Conservation (phyloP, 2,113 vertebrate species). For the Calcarius ornatus region DNA sequence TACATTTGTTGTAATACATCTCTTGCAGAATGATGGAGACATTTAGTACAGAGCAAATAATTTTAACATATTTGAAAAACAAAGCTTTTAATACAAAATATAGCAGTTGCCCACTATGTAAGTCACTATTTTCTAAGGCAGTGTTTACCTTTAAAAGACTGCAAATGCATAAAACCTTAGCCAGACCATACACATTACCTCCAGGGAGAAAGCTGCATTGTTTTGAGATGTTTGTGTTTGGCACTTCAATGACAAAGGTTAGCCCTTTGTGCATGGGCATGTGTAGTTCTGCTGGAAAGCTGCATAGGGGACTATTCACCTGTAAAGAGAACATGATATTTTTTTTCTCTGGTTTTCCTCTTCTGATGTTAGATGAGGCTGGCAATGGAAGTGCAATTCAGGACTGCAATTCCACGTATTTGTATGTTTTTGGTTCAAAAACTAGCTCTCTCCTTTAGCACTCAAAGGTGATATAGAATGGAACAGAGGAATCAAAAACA, state of each 20-base stretch:
- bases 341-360: neutral
- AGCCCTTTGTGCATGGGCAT: neutral
- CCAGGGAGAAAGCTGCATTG: neutral
- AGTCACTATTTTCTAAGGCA: neutral
- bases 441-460: neutral
- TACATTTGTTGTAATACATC: neutral
- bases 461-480: neutral
- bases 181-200: slow-evolving; percentile 17
- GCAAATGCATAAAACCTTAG: neutral
- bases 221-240: slow-evolving; percentile 9
- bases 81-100: too few species aligned
- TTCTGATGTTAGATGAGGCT: neutral
- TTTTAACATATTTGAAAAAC: neutral
- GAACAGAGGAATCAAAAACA: neutral
- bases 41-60: neutral
- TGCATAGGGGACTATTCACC: neutral
- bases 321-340: neutral
- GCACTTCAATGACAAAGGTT: neutral
- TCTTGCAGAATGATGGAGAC: neutral
- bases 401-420: neutral
- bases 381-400: neutral
- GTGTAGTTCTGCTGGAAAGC: neutral
- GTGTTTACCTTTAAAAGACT: neutral
- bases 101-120: neutral
- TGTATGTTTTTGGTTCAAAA: neutral